Percentiles rank a stretch among this genome's conserved stretches.
These are phyloP conservation scores for Scophthalmus maximus DNA, from an alignment of 2,113 vertebrate genomes.

Conservation along the genomic window DNA sequence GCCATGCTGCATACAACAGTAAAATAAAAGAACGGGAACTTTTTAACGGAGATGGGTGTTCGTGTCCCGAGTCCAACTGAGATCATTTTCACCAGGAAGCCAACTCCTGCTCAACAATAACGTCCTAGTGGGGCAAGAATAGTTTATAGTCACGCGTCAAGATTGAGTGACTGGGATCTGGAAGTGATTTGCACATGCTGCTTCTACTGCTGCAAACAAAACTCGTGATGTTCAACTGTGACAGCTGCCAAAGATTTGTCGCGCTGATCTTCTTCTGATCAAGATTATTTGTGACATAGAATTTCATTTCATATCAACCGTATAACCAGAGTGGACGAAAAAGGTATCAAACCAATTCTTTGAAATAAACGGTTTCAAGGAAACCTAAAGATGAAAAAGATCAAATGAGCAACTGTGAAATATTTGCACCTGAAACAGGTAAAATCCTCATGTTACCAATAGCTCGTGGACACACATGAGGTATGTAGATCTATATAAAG, in stretches of 20 bases:
- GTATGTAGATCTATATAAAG: not conserved
- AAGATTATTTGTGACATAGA: not conserved
- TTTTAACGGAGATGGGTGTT: conserved; percentile 6
- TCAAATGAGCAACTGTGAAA: not conserved
- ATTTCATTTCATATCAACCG: not conserved
- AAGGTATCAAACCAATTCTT: not conserved
- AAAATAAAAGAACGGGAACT: conserved; percentile 57
- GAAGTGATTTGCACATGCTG: not conserved
- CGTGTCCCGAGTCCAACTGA: conserved; percentile 30
- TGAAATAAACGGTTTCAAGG: not conserved
- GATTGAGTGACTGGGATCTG: not conserved
- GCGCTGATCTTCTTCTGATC: not conserved
- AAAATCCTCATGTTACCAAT: not conserved
- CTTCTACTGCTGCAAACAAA: conserved; percentile 15
- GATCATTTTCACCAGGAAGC: conserved; percentile 45
- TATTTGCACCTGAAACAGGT: not conserved
- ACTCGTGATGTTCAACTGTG: not conserved
- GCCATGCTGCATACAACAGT: conserved; percentile 10
- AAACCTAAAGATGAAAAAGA: not conserved
- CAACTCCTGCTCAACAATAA: conserved; percentile 1
- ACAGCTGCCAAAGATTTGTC: not conserved
- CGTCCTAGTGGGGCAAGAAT: conserved; percentile 40
- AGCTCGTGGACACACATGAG: conserved; percentile 4
- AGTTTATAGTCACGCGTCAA: conserved; percentile 42
- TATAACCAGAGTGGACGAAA: not conserved